Evolutionary conservation across 2,797 vertebrate species (phyloP).

Genomic region (Hypotaenidia okinawae): DNA sequence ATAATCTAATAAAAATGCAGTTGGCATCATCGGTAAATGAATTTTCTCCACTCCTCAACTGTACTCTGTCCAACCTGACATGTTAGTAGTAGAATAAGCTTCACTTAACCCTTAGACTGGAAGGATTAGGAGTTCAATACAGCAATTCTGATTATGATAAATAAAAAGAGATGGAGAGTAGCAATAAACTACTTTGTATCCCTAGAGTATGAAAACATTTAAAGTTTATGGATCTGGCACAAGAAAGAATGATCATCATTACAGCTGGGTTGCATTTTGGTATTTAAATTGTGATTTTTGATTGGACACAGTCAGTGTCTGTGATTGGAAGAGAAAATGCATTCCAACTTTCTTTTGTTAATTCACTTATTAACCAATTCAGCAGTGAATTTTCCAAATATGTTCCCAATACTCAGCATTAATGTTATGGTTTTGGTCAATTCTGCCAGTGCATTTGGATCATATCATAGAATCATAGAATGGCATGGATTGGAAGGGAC

Average conservation of each 20-base stretch:
- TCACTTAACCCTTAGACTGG: not conserved
- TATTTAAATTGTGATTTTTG: constrained; percentile 32
- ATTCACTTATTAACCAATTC: constrained; percentile 15
- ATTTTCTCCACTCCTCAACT: not conserved
- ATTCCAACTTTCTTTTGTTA: not conserved
- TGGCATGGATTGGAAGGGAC: too few species aligned
- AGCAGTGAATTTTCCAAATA: not conserved
- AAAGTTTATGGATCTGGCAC: constrained; percentile 38
- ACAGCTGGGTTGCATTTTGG: constrained; percentile 30
- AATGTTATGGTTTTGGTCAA: not conserved
- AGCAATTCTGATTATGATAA: constrained; percentile 5
- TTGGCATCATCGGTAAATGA: not conserved
- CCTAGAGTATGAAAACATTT: constrained; percentile 5
- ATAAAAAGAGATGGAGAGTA: constrained; percentile 21
- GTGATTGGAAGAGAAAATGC: not conserved
- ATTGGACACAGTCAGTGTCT: constrained; percentile 17
- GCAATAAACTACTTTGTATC: not conserved
- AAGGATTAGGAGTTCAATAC: constrained; percentile 1
- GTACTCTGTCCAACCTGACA: not conserved
- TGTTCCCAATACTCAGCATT: not conserved
- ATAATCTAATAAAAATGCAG: constrained; percentile 34
- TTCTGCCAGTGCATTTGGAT: not conserved
- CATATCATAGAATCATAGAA: too few species aligned
- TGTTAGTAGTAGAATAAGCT: not conserved
- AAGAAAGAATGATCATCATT: constrained; percentile 3